Evolutionary conservation across 2,113 vertebrate genomes (phyloP).

Genomic region (Pluvialis apricaria): DNA sequence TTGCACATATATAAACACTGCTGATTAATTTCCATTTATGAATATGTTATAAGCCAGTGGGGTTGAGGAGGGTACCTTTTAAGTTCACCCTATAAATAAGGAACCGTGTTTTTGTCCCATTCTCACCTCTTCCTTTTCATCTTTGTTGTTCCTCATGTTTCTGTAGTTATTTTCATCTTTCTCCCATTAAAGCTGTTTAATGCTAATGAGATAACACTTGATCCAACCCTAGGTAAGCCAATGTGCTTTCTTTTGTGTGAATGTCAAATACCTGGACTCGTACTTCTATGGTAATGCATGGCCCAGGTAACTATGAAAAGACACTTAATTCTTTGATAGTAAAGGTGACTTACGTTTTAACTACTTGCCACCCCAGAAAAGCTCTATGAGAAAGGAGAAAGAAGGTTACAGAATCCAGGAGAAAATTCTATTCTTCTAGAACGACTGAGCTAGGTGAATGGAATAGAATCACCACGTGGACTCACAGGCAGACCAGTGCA

Average conservation of each 20-base stretch:
- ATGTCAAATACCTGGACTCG: neutral
- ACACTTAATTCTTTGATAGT: neutral
- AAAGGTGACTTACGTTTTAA: neutral
- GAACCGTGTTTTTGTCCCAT: neutral
- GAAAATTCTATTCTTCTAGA: neutral
- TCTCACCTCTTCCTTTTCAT: constrained; percentile 24
- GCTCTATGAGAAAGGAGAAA: neutral
- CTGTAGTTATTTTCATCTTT: constrained; percentile 26
- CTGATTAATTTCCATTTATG: constrained; percentile 20
- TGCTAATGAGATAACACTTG: neutral
- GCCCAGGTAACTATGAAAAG: neutral
- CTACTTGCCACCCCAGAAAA: neutral
- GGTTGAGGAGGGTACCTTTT: neutral
- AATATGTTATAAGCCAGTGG: neutral
- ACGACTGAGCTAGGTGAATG: neutral
- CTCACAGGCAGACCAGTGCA: neutral
- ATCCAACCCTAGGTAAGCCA: neutral
- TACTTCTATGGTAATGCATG: neutral
- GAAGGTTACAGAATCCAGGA: neutral
- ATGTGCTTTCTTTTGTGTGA: neutral
- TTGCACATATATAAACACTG: neutral
- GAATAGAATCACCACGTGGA: neutral
- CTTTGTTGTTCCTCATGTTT: constrained; percentile 24
- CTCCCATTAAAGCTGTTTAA: neutral
- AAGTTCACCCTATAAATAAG: constrained; percentile 12